These are phyloP conservation scores for Carassius auratus DNA, from an alignment of 2,113 vertebrate species.

Conservation along the genomic window DNA sequence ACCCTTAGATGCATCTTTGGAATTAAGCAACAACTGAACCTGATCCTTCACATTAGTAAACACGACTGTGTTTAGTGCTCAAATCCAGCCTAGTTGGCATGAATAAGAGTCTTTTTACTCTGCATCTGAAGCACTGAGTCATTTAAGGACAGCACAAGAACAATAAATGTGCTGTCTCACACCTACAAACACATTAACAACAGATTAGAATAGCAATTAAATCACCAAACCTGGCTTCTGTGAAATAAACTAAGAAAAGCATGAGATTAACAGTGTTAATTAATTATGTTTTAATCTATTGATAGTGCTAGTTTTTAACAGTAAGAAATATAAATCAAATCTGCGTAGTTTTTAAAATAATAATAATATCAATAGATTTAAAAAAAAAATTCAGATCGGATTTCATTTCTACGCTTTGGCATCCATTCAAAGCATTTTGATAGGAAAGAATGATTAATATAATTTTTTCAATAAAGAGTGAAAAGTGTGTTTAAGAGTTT, in stretches of 20 bases:
- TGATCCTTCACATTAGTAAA: slow-evolving; percentile 29
- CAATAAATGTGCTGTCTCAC: slow-evolving; percentile 12
- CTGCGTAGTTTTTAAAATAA: no score
- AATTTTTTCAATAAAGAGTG: no score
- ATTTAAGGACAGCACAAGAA: background rate
- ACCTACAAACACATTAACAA: background rate
- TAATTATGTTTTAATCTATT: background rate
- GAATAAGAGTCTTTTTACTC: slow-evolving; percentile 15
- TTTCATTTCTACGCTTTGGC: no score
- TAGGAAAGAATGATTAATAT: no score
- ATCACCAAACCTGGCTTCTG: background rate
- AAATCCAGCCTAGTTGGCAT: slow-evolving; percentile 13
- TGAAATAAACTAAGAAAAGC: background rate
- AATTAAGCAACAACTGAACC: slow-evolving; percentile 1
- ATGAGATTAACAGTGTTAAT: background rate
- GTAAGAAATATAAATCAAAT: background rate
- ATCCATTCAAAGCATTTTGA: no score
- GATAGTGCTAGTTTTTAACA: background rate
- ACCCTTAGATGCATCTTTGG: background rate
- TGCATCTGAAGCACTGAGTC: background rate
- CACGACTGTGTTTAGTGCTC: background rate
- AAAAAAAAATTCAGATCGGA: no score
- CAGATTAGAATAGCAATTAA: slow-evolving; percentile 22
- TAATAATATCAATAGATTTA: no score
- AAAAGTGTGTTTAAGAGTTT: background rate